These are phyloP conservation scores for Malthinus flaveolus DNA, from an alignment of 2,888 invertebrate species.

Conservation along the genomic window DNA sequence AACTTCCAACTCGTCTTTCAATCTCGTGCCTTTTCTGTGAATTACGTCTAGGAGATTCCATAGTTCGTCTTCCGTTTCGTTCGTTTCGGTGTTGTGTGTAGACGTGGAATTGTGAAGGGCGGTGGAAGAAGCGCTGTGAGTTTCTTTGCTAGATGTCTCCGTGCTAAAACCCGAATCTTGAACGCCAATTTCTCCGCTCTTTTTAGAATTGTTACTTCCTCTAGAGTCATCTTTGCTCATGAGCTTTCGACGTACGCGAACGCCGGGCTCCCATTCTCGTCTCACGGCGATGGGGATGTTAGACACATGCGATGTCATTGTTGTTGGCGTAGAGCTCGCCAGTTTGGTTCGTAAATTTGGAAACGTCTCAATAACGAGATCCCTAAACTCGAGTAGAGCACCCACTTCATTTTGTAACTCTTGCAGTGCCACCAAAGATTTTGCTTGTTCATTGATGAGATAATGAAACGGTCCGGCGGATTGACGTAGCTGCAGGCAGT, in stretches of 20 bases:
- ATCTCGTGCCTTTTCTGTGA: slow-evolving; percentile 71
- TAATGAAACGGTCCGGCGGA: slow-evolving; percentile 61
- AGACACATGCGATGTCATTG: slow-evolving; percentile 52
- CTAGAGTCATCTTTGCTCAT: slow-evolving; percentile 44
- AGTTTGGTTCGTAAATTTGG: slow-evolving; percentile 88
- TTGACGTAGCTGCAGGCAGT: slow-evolving; percentile 77
- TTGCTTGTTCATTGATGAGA: slow-evolving; percentile 80
- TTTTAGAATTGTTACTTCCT: slow-evolving; percentile 45
- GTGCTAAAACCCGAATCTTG: slow-evolving; percentile 91
- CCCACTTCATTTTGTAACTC: slow-evolving; percentile 94
- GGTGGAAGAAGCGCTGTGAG: slow-evolving; percentile 72
- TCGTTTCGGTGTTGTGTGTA: slow-evolving; percentile 46
- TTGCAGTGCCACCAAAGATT: slow-evolving; percentile 83
- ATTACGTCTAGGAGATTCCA: slow-evolving; percentile 87
- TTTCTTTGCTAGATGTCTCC: slow-evolving; percentile 82
- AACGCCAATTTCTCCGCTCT: slow-evolving; percentile 63
- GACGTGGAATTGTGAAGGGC: slow-evolving; percentile 56
- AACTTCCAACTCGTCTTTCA: slow-evolving; percentile 63
- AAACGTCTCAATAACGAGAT: slow-evolving; percentile 93
- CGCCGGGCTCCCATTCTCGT: slow-evolving; percentile 82
- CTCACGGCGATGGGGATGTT: slow-evolving; percentile 61
- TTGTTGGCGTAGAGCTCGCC: slow-evolving; percentile 59
- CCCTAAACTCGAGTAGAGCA: slow-evolving; percentile 86
- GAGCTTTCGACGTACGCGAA: slow-evolving; percentile 65
- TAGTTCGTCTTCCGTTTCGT: slow-evolving; percentile 76